Base-by-base conservation (phyloP, 2,888 invertebrate species). In the Dasypogon diadema region DNA sequence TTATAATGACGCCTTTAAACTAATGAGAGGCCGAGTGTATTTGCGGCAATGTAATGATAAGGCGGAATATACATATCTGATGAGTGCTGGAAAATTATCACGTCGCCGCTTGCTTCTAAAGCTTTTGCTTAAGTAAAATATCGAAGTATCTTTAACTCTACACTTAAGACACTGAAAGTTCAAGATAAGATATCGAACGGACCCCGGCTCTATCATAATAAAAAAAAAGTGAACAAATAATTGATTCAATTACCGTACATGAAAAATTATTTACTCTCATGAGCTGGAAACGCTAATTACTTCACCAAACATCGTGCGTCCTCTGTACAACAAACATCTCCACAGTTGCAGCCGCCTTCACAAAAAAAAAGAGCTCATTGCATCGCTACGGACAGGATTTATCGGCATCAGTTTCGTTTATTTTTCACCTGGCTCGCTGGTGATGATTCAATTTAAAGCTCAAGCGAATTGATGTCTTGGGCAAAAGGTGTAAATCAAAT, bases 161-260 rank as follows among this genome's bases (percentile, higher is more conserved):
- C 46, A 24, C 65, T 42, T n/a, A 51, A 51, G 51, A 8, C 16
- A 3, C 14, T 48, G 24, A 24, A 65, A 65, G 24, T 46, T 8
- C 16, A n/a, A 42, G 65, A 65, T 65, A 65, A 65, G 65, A 65
- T 65, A 65, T 42, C 63, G 37, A 16, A 21, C 21, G 8, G n/a
- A n/a, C 51, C 18, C 16, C 6, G 2, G 42, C 12, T 42, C 12
- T n/a, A 42, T 12, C 2, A 42, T 42, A 42, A 42, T 42, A 42
- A 51, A 51, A n/a, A 8, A 51, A 16, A 4, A 3, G 12, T 51
- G 16, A 16, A 3, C 21, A 18, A 24, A 63, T 10, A 37, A 21
- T 22, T 48, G 21, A 65, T 65, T 21, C 26, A 48, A 42, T 65
- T 48, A 48, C 65, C 42, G 42, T 5, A 12, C 21, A 2, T 34